Conservation (phyloP, 2,888 invertebrate genomes). For the Athalia circularis region DNA sequence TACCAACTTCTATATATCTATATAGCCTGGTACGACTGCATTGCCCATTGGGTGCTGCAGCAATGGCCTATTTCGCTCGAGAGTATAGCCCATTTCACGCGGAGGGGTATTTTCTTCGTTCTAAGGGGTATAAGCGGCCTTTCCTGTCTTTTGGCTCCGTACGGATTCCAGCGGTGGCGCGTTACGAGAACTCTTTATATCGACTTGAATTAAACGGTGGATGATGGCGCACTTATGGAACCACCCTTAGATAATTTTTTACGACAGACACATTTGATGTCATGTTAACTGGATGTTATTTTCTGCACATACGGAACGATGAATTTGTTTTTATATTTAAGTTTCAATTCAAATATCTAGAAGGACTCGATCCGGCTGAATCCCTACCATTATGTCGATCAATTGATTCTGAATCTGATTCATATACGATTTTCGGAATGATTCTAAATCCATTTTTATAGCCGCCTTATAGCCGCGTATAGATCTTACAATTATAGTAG, state of each 20-base stretch:
- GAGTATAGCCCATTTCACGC: conserved; percentile 68
- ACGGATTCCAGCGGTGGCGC: conserved; percentile 26
- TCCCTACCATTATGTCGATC: no score
- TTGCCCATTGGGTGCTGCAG: conserved; percentile 68
- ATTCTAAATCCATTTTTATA: not conserved
- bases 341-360: no score
- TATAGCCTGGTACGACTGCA: conserved; percentile 56
- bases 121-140: conserved; percentile 44
- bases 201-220: not conserved
- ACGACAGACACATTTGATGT: no score
- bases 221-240: not conserved
- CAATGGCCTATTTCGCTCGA: conserved; percentile 69
- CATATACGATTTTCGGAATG: no score
- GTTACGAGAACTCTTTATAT: conserved; percentile 15
- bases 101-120: conserved; percentile 59
- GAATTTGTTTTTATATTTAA: no score
- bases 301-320: no score
- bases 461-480: not conserved
- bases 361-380: no score
- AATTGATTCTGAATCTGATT: no score
- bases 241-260: not conserved
- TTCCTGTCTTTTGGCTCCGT: conserved; percentile 39
- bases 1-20: conserved; percentile 15
- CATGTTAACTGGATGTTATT: no score
- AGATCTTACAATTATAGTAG: conserved; percentile 4